phyloP scores from a whole-genome alignment of 64 coral and sea anemone genomes.

The Dendrophyllia cribrosa region DNA sequence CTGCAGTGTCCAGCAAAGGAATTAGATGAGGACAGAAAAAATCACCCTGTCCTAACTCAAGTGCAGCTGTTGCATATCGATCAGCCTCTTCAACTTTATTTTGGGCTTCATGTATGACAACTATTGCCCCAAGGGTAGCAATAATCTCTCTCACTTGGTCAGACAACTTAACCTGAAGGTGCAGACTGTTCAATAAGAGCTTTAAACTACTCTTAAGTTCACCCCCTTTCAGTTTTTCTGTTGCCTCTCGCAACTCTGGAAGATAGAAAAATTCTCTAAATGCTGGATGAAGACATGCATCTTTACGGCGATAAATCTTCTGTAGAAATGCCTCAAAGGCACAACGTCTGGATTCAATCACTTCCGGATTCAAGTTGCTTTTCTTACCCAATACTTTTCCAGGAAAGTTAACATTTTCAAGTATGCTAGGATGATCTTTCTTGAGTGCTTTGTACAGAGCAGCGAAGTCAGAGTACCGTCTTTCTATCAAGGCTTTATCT shows the following conservation, averaged over 20 bases:
- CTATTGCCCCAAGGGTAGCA: conserved; percentile 87
- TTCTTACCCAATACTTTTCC: conserved; percentile 88
- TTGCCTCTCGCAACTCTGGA: conserved; percentile 74
- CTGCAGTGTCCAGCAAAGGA: conserved; percentile 81
- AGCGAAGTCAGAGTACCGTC: conserved; percentile 92
- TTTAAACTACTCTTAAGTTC: conserved; percentile 76
- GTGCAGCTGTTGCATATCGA: conserved; percentile 79
- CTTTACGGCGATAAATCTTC: conserved; percentile 67
- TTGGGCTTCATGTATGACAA: conserved; percentile 79
- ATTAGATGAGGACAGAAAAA: conserved; percentile 77
- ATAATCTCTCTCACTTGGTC: conserved; percentile 84
- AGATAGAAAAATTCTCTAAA: conserved; percentile 98
- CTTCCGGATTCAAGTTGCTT: conserved; percentile 74
- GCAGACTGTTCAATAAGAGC: conserved; percentile 86
- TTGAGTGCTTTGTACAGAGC: conserved; percentile 89
- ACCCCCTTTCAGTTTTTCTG: conserved; percentile 85
- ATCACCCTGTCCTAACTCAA: conserved; percentile 77
- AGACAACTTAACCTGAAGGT: conserved; percentile 93
- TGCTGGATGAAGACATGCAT: conserved; percentile 51
- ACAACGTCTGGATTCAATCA: conserved; percentile 65
- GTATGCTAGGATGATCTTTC: conserved; percentile 75
- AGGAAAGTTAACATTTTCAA: conserved; percentile 79
- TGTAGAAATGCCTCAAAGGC: conserved; percentile 83
- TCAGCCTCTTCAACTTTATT: conserved; percentile 83
- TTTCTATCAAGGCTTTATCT: conserved; percentile 92